Evolutionary conservation across 1,140 invertebrate species (phyloP), one percentile per base, ranked within the genome.

Genomic region (Drosophila obscura): DNA sequence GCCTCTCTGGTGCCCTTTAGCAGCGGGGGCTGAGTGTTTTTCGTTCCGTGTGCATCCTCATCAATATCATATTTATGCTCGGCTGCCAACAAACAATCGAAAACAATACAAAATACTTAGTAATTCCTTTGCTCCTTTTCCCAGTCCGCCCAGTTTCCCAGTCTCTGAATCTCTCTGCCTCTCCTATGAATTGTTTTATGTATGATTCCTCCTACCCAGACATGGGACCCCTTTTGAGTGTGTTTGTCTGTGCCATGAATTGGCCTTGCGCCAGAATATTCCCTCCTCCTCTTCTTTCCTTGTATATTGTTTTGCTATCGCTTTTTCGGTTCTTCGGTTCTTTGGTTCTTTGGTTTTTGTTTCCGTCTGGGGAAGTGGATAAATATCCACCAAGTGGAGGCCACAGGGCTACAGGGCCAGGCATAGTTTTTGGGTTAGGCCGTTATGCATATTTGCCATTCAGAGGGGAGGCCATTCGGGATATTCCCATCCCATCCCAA

Each of bases 51-150:
- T 76, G 59, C 73, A 77, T 64, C 57, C 81, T 85, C 81, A 85
- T 85, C 81, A 87, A 85, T 84, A 84, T 84, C 81, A 84, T 84
- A 84, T 84, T 85, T 85, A 80, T 85, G 67, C 81, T 80, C 72
- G 77, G 73, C 77, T 85, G 81, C 81, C 81, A 80, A 67, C 81
- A 85, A 85, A 85, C 81, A 85, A 85, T 85, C 85, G 81, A 85
- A 85, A 85, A 74, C 81, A 85, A 85, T 85, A 85, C 81, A 85
- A 85, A 85, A 85, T 85, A 85, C 81, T 80, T 74, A 81, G 78
- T 73, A 85, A 85, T 80, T 80, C 78, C 31, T 65, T 77, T 49
- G 58, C 57, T 69, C 69, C 51, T 73, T 67, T 57, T 26, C 43
- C 5, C 75, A 57, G 55, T 68, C 59, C 41, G 24, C 46, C 28